Percentiles rank a stretch among this genome's conserved stretches.
phyloP scores from a whole-genome alignment of 1,140 invertebrate species.

The Matsumurasca onukii region DNA sequence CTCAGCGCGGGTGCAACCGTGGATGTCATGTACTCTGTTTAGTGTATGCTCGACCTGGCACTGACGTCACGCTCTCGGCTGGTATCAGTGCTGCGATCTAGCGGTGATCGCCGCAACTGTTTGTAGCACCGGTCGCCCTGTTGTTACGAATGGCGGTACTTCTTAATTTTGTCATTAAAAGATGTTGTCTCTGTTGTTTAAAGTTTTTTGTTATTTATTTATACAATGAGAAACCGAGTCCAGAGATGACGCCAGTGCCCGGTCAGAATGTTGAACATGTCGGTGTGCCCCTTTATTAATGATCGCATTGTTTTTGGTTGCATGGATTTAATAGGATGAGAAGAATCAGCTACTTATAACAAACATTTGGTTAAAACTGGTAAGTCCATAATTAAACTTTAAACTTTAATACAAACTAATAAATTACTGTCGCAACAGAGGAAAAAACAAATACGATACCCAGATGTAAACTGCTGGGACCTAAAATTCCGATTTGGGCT shows the following conservation, averaged over 20 bases:
- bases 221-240: too few relatives aligned
- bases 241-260: too few relatives aligned
- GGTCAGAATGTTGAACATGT: conserved; percentile 15
- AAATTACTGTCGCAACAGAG: conserved; percentile 20
- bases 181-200: too few relatives aligned
- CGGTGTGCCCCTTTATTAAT: conserved; percentile 23
- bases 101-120: too few relatives aligned
- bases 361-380: conserved; percentile 90
- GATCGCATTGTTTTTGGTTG: conserved; percentile 48
- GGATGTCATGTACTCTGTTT: conserved; percentile 20
- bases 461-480: conserved; percentile 19
- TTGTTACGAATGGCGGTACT: too few relatives aligned
- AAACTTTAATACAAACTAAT: conserved; percentile 36
- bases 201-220: too few relatives aligned
- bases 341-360: conserved; percentile 92
- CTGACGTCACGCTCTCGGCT: too few relatives aligned
- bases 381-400: conserved; percentile 51
- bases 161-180: too few relatives aligned
- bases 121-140: too few relatives aligned
- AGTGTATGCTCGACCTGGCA: conserved; percentile 13
- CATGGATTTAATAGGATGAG: conserved; percentile 70
- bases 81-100: too few relatives aligned
- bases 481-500: background rate
- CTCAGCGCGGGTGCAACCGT: background rate
- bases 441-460: conserved; percentile 28